Evolutionary conservation across 2,888 invertebrate genomes (phyloP).

Genomic region (Drosophila buzzatii): DNA sequence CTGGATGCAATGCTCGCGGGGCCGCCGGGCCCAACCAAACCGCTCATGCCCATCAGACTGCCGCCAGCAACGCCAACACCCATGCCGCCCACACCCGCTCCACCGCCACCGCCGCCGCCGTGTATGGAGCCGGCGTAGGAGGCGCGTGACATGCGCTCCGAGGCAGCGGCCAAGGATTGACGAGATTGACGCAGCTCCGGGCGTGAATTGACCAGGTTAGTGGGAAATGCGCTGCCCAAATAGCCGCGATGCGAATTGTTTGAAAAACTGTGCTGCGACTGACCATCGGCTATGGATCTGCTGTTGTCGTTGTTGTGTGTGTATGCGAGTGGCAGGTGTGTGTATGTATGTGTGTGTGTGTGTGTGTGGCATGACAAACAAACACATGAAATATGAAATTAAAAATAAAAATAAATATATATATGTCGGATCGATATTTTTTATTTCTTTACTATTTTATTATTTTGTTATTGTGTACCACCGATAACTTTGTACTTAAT

Average conservation of each 20-base stretch:
- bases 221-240: conserved; percentile 89
- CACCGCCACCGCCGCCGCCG: conserved; percentile 64
- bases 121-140: conserved; percentile 90
- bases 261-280: conserved; percentile 95
- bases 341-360: not conserved
- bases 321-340: not conserved
- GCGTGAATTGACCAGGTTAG: conserved; percentile 91
- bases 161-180: conserved; percentile 93
- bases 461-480: too few species aligned
- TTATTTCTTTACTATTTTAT: too few species aligned
- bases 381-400: conserved; percentile 51
- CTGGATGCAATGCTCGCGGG: conserved; percentile 87
- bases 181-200: conserved; percentile 94
- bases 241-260: conserved; percentile 92
- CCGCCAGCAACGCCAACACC: conserved; percentile 44
- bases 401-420: conserved; percentile 45
- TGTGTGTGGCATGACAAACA: conserved; percentile 41
- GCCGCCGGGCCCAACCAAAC: conserved; percentile 75
- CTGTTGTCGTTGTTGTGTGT: conserved; percentile 13
- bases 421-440: too few species aligned
- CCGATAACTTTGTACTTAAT: too few species aligned
- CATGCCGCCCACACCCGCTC: conserved; percentile 38
- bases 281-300: conserved; percentile 94
- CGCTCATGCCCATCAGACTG: conserved; percentile 79
- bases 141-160: conserved; percentile 92